phyloP scores from a whole-genome alignment of 30 jellyfish, hydroid and myxozoan genomes.

The Catostylus mosaicus region DNA sequence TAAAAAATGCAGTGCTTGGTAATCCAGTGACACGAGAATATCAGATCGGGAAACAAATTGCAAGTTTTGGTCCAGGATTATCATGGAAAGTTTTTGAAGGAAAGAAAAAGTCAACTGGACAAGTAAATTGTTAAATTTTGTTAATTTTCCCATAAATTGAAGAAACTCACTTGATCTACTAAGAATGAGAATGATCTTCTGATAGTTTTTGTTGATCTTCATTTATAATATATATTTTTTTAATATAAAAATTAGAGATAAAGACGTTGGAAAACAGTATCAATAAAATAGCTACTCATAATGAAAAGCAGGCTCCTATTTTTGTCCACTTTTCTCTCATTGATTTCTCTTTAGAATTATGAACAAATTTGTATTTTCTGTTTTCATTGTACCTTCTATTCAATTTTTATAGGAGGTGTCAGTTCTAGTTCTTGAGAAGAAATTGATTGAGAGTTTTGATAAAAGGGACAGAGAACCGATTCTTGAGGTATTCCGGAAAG shows the following conservation, averaged over 20 bases:
- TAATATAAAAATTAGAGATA: too few relatives aligned
- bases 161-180: too few relatives aligned
- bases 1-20: slow-evolving; percentile 95
- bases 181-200: too few relatives aligned
- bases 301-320: too few relatives aligned
- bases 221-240: too few relatives aligned
- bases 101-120: slow-evolving; percentile 90
- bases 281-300: too few relatives aligned
- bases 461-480: slow-evolving; percentile 76
- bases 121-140: slow-evolving; percentile 42
- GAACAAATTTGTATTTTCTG: too few relatives aligned
- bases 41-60: slow-evolving; percentile 84
- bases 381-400: not conserved
- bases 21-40: slow-evolving; percentile 92
- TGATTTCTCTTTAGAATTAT: too few relatives aligned
- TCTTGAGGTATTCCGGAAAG: slow-evolving; percentile 76
- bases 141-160: not conserved
- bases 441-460: slow-evolving; percentile 67
- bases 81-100: slow-evolving; percentile 94
- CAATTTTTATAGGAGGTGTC: slow-evolving; percentile 86
- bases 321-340: too few relatives aligned
- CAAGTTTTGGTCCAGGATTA: slow-evolving; percentile 94
- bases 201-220: too few relatives aligned
- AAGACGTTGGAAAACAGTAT: too few relatives aligned
- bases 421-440: slow-evolving; percentile 81